phyloP scores from a whole-genome alignment of 2,113 vertebrate genomes.

The Phrynocephalus versicolor region DNA sequence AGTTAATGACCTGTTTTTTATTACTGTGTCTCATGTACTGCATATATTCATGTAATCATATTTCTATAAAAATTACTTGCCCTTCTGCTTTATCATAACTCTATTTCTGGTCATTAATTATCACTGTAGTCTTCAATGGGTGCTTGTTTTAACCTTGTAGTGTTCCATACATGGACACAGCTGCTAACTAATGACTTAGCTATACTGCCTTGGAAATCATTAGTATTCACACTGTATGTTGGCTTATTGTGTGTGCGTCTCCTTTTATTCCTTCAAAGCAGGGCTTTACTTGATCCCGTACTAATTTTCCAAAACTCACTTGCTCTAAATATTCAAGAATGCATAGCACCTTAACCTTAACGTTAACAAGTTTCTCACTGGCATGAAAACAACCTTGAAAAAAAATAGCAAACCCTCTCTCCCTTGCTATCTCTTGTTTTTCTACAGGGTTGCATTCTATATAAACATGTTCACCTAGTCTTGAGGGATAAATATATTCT shows the following conservation, averaged over 20 bases:
- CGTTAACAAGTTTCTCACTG: conserved; percentile 18
- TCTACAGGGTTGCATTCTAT: not conserved
- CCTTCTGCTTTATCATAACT: not conserved
- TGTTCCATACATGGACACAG: not conserved
- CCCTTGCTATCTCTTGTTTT: not conserved
- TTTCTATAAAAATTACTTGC: not conserved
- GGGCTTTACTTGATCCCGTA: conserved; percentile 20
- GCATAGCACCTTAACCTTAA: conserved; percentile 8
- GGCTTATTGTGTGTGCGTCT: not conserved
- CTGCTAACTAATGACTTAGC: not conserved
- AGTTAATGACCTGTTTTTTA: not conserved
- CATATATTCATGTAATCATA: not conserved
- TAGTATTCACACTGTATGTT: not conserved
- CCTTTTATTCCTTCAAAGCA: not conserved
- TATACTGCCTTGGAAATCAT: not conserved
- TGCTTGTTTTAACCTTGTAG: conserved; percentile 20
- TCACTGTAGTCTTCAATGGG: not conserved
- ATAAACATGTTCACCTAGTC: not conserved
- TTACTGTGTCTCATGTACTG: not conserved
- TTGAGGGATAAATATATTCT: not conserved
- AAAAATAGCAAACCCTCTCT: conserved; percentile 4
- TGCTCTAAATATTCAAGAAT: conserved; percentile 9
- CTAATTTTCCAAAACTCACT: conserved; percentile 12
- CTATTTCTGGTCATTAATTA: not conserved
- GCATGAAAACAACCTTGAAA: not conserved